Conservation (phyloP, 2,888 invertebrate species). For the Drosophila merina region DNA sequence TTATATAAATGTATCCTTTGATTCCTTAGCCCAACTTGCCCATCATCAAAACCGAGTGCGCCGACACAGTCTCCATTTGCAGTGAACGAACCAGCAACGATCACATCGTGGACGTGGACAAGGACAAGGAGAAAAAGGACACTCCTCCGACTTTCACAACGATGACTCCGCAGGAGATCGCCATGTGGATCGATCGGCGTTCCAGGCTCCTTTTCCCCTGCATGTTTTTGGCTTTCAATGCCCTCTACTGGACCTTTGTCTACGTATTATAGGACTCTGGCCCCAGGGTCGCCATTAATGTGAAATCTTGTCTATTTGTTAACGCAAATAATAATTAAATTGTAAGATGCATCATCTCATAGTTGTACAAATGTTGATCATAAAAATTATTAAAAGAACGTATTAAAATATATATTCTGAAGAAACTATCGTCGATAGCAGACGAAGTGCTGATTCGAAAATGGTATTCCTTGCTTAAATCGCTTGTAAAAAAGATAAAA, state of each 20-base stretch:
- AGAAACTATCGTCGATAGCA: too few relatives aligned
- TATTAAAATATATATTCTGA: not conserved
- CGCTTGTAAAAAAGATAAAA: too few relatives aligned
- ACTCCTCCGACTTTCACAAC: constrained; percentile 80
- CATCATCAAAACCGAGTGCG: constrained; percentile 80
- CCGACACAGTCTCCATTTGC: constrained; percentile 72
- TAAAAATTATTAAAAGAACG: constrained; percentile 38
- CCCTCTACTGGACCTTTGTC: constrained; percentile 81
- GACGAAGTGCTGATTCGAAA: too few relatives aligned
- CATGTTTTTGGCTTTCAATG: constrained; percentile 80
- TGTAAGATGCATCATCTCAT: constrained; percentile 72
- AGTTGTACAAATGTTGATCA: constrained; percentile 62
- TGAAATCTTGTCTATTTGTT: constrained; percentile 57
- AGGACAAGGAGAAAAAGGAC: constrained; percentile 58
- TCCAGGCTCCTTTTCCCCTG: constrained; percentile 77
- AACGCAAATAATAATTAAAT: constrained; percentile 61
- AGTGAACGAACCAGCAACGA: constrained; percentile 71
- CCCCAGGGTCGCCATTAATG: constrained; percentile 46
- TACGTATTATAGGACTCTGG: constrained; percentile 68
- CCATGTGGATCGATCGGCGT: constrained; percentile 81
- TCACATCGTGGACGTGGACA: constrained; percentile 76
- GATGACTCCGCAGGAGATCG: constrained; percentile 82
- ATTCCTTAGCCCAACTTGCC: constrained; percentile 68
- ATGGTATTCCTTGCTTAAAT: too few relatives aligned
- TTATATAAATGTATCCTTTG: not conserved